Evolutionary conservation across 1,140 invertebrate genomes (phyloP), one percentile per base, ranked within the genome.

Genomic region (Zaprionus tsacasi): DNA sequence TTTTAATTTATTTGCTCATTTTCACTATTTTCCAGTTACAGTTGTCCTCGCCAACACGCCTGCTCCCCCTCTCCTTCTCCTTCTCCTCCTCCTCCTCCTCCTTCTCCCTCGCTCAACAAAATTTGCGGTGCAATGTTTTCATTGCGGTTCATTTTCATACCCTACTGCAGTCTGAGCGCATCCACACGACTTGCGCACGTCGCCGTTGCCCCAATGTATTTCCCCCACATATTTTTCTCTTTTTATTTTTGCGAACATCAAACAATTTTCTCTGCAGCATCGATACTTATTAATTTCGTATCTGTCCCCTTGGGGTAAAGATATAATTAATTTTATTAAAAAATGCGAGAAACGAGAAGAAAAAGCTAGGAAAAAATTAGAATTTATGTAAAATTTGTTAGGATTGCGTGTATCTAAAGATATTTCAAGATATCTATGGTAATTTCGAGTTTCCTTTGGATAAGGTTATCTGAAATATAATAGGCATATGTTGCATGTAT

Each of bases 1-100:
- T 83, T 89, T 89, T 89, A 89, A 89, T 89, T 89, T 89, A 89
- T 89, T 85, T 89, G 85, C 85, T 89, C 81, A 89, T 89, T 89
- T 88, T 81, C 85, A 85, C 81, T 27, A 81, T 81, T 85, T 89
- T 74, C 52, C 81, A 70, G 77, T 69, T 71, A 63, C 72, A 66
- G 65, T 74, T 77, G 70, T 71, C 68, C 70, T 71, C 65, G 30
- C 63, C 52, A 21, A 21, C 63, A 66, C 63, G 25, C 63, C 15
- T 30, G 27, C 36, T 30, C 8, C 63, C 2, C 15, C 21, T 21
- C 50, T n/a, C 35, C 43, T 30, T 11, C 40, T n/a, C 25, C 43
- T 45, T 15, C 40, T 21, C 1, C 21, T 21, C 7, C 11, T 50
- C 13, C 17, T 30, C 38, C 35, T 21, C 6, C 50, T n/a, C 35